Evolutionary conservation across 2,888 invertebrate species (phyloP), one percentile per base, ranked within the genome.

Genomic region (Zhuqinia jingwanae): DNA sequence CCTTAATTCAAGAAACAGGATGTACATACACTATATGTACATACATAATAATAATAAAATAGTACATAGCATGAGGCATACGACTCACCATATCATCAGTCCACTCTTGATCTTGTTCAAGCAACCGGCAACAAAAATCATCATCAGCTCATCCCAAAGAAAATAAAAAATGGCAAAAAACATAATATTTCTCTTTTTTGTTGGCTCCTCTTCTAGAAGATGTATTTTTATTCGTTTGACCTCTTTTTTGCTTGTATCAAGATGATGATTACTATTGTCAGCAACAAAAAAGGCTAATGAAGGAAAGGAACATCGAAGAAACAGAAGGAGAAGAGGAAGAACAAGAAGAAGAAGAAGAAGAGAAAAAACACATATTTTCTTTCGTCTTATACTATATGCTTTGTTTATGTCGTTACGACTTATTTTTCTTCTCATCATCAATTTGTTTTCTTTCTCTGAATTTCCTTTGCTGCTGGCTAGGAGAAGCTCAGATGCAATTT

Each of bases 221-320:
- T 75, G 15, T 56, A 56, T 56, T 75, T 75, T 75, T 56, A 75
- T 75, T 75, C 75, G 56, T 75, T 75, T 75, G 75, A 56, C 75
- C 75, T 56, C 53, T 17, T 75, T 75, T 73, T 75, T n/a, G 15
- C 11, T 2, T 20, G 27, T 36, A 75, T n/a, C 53, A 42, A 36
- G 56, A 75, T 56, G 75, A 75, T 75, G 53, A 56, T 56, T 56
- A 75, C 47, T 70, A 75, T 75, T 75, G 75, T 75, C 70, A 70
- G 70, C 70, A 75, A 75, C 75, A 75, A 56, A n/a, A n/a, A 75
- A 30, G 75, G 56, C 75, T 75, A 75, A 75, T 75, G 75, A 75
- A 75, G 75, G 75, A 73, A 50, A 27, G 50, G 27, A 73, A n/a
- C n/a, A n/a, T n/a, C n/a, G 25, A 15, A 27, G 73, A 73, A 50